A percentile compares a stretch with the other conserved stretches of the same genome.
These are phyloP conservation scores for Alloplasta piceator DNA, from an alignment of 2,888 invertebrate species.

Conservation along the genomic window DNA sequence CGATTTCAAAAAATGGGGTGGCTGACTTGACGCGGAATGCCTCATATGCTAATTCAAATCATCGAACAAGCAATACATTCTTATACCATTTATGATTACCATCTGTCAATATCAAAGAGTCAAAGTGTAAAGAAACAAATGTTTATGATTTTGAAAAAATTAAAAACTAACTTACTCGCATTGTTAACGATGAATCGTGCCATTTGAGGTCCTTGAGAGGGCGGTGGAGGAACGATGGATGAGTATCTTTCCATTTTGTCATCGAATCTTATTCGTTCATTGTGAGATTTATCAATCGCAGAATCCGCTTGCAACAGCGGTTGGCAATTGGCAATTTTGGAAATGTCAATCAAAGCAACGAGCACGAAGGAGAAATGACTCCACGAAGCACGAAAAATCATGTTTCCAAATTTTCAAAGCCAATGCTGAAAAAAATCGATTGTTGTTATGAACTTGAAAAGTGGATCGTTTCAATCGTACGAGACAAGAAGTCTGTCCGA, in stretches of 20 bases:
- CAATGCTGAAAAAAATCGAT: no score
- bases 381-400: slow-evolving; percentile 23
- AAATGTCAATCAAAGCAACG: neutral
- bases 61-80: no score
- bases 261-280: no score
- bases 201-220: slow-evolving; percentile 87
- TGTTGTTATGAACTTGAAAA: no score
- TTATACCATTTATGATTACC: no score
- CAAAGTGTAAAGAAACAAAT: neutral
- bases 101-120: neutral
- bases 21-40: no score
- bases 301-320: no score
- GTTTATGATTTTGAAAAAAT: neutral
- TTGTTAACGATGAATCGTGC: slow-evolving; percentile 90
- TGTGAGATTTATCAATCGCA: no score
- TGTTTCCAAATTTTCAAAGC: neutral
- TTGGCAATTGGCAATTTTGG: slow-evolving; percentile 19
- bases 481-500: neutral
- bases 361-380: slow-evolving; percentile 12
- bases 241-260: no score
- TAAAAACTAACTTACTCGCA: slow-evolving; percentile 84
- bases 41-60: no score
- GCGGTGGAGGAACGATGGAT: slow-evolving; percentile 85
- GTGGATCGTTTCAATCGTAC: neutral
- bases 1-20: no score